Evolutionary conservation across 1,140 invertebrate species (phyloP), one percentile per base, ranked within the genome.

Genomic region (Homalodisca vitripennis): DNA sequence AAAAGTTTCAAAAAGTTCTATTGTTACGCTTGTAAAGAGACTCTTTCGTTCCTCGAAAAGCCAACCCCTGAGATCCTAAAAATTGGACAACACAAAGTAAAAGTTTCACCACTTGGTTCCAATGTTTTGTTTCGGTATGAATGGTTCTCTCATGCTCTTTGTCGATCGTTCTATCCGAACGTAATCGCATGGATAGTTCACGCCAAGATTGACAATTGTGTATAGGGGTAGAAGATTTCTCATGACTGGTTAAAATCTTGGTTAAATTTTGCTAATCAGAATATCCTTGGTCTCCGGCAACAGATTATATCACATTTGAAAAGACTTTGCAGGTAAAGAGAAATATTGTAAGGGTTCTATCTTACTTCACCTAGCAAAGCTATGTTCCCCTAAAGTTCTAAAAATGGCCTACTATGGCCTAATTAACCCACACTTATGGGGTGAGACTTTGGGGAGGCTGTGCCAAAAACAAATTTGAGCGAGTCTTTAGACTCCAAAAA

Each of bases 11-110:
- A 41, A 65, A 65, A 69, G 71, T 71, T 70, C 46, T 67, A 41
- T 47, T 34, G 55, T 68, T 68, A 27, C 27, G 57, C 1, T 69
- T 67, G 46, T 66, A 68, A 60, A 73, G 70, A 60, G 41, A 70
- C 24, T 73, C 72, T 60, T 64, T 70, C 66, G 66, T 68, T 34
- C 70, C 71, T 63, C 68, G 60, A 66, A 69, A 70, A 53, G 67
- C 66, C 53, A 71, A 69, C 68, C 72, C 73, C 69, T 67, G 71
- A 30, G 60, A 48, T 14, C 70, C 53, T 13, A 70, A 41, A 27
- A 73, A 68, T 68, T 64, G 32, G 20, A 60, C 29, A 29, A 73
- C 51, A 66, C 64, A 68, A 72, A 73, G 70, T 63, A 74, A 66
- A 34, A 55, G 57, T 41, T 67, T 32, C 34, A 67, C 69, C 29